These are phyloP conservation scores for Cephalopterus ornatus DNA, from an alignment of 2,113 vertebrate genomes.

Conservation along the genomic window DNA sequence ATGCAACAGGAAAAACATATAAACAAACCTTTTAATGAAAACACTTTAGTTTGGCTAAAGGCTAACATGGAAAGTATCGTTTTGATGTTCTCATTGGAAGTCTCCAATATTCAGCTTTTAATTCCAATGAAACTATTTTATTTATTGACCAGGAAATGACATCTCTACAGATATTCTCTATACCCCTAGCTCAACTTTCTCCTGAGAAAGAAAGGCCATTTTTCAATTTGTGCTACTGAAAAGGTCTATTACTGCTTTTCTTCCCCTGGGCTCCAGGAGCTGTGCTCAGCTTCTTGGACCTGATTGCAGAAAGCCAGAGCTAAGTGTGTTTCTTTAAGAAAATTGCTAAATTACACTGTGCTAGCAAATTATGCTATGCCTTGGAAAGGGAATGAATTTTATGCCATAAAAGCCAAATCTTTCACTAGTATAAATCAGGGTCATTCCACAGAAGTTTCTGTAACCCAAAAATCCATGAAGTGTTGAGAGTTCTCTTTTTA, in stretches of 20 bases:
- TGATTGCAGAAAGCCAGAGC: neutral
- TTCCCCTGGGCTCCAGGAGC: neutral
- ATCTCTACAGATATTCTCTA: neutral
- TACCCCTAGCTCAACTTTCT: neutral
- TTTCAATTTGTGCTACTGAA: neutral
- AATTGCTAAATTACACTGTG: neutral
- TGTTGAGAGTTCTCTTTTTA: neutral
- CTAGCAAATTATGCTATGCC: neutral
- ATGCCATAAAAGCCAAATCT: neutral
- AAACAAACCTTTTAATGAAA: neutral
- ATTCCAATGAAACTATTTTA: neutral
- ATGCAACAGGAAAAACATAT: neutral
- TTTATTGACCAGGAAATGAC: neutral
- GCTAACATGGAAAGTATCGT: rapidly evolving
- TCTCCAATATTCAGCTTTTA: neutral
- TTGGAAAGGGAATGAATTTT: neutral
- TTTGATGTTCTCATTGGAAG: neutral
- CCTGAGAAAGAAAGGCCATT: neutral
- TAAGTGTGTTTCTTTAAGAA: neutral
- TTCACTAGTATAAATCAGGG: neutral
- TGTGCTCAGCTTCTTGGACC: neutral
- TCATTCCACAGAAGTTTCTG: neutral
- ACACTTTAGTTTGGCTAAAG: neutral
- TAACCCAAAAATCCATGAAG: neutral
- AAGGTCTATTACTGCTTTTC: neutral